Evolutionary conservation across 23 tunicate species (phyloP).

Genomic region (Trididemnum nubilum): DNA sequence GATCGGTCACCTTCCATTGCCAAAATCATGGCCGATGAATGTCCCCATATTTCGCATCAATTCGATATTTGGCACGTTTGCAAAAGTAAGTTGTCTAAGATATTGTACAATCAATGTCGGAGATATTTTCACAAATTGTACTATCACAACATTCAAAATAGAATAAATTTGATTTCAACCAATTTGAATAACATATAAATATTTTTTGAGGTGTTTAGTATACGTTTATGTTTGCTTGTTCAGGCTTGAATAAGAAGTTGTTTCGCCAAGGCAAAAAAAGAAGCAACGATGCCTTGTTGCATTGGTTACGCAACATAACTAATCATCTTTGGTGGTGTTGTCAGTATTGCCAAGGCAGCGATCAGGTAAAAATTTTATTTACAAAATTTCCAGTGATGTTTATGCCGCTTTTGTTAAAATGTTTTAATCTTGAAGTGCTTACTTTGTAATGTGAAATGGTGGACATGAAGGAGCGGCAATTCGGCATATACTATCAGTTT

Average conservation of each 20-base stretch:
- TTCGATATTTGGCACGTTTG: neutral
- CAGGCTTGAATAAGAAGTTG: neutral
- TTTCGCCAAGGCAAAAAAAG: neutral
- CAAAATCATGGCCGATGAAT: neutral
- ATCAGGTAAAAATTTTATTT: too few relatives aligned
- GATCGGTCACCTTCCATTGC: neutral
- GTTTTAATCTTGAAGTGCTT: too few relatives aligned
- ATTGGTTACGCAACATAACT: neutral
- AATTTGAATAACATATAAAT: too few relatives aligned
- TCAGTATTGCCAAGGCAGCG: neutral
- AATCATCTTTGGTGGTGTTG: neutral
- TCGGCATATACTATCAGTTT: too few relatives aligned
- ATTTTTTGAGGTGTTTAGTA: neutral
- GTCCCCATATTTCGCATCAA: neutral
- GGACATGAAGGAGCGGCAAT: too few relatives aligned
- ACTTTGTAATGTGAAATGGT: too few relatives aligned
- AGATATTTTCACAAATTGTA: too few relatives aligned
- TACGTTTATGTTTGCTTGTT: neutral
- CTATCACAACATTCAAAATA: too few relatives aligned
- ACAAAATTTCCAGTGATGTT: too few relatives aligned
- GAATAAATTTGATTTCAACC: too few relatives aligned
- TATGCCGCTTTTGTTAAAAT: too few relatives aligned
- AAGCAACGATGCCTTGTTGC: neutral
- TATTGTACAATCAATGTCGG: too few relatives aligned
- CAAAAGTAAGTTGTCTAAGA: neutral